These are phyloP conservation scores for Misgurnus anguillicaudatus DNA, from an alignment of 2,113 vertebrate genomes.

Conservation along the genomic window DNA sequence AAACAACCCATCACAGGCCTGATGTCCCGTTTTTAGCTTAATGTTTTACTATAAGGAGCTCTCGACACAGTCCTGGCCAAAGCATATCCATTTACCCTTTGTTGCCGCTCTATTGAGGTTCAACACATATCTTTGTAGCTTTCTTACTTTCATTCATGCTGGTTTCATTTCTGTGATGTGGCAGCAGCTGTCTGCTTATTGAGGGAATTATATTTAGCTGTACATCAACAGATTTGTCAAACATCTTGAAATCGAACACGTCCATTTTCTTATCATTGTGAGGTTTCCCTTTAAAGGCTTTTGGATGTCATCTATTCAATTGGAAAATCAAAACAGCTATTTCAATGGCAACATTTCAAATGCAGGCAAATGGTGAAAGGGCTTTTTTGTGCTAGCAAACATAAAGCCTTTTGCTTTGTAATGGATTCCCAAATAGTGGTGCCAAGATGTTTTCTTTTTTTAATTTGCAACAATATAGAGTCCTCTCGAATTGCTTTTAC, in stretches of 20 bases:
- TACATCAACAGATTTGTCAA: slow-evolving; percentile 48
- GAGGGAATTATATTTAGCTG: slow-evolving; percentile 44
- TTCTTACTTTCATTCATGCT: slow-evolving; percentile 1
- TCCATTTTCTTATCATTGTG: slow-evolving; percentile 35
- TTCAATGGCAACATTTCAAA: slow-evolving; percentile 38
- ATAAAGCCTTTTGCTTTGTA: slow-evolving; percentile 36
- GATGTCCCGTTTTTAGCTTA: no score
- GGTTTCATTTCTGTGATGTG: slow-evolving; percentile 8
- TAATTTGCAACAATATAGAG: slow-evolving; percentile 40
- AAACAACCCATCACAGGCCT: no score
- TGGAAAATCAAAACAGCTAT: slow-evolving; percentile 33
- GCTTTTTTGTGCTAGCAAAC: slow-evolving; percentile 27
- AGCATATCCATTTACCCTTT: slow-evolving; percentile 16
- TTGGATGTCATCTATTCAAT: slow-evolving; percentile 40
- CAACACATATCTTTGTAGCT: neutral
- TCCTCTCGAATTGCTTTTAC: slow-evolving; percentile 26
- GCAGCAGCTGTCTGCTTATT: slow-evolving; percentile 25
- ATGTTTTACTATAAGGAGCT: neutral
- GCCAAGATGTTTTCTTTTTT: slow-evolving; percentile 28
- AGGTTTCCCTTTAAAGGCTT: slow-evolving; percentile 27
- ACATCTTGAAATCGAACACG: slow-evolving; percentile 33
- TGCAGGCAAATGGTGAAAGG: slow-evolving; percentile 16
- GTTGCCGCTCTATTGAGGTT: neutral
- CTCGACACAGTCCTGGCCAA: slow-evolving; percentile 5
- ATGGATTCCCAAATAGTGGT: slow-evolving; percentile 36